Percentiles rank a stretch among this genome's conserved stretches.
phyloP scores from a whole-genome alignment of 2,888 invertebrate species.

The Meiosimyza decipiens region DNA sequence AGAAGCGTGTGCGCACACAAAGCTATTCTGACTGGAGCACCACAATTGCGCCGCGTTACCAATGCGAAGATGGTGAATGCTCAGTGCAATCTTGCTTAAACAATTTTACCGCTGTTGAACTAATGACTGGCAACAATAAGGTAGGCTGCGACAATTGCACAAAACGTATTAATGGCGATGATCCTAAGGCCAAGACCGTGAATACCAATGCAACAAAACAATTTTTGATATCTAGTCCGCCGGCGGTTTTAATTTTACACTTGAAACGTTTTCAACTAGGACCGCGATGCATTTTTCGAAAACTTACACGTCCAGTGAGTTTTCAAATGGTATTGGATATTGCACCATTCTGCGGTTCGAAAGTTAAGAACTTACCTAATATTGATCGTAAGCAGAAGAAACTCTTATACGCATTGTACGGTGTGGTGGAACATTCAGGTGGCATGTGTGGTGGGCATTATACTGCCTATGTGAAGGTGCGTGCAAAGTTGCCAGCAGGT shows the following conservation, averaged over 20 bases:
- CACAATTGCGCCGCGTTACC: constrained; percentile 75
- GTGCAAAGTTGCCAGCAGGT: constrained; percentile 72
- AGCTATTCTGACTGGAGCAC: constrained; percentile 68
- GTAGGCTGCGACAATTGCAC: constrained; percentile 94
- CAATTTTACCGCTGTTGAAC: constrained; percentile 91
- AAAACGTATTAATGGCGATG: constrained; percentile 74
- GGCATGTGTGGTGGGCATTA: constrained; percentile 87
- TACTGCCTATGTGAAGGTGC: constrained; percentile 93
- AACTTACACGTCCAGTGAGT: constrained; percentile 86
- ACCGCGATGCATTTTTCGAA: constrained; percentile 78
- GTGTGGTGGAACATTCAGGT: constrained; percentile 95
- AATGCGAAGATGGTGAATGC: constrained; percentile 81
- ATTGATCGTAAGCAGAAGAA: constrained; percentile 73
- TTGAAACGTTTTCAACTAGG: constrained; percentile 94
- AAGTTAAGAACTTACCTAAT: constrained; percentile 73
- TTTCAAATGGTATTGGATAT: constrained; percentile 89
- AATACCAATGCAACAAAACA: constrained; percentile 87
- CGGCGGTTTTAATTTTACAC: constrained; percentile 93
- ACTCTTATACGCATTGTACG: constrained; percentile 90
- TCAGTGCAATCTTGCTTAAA: constrained; percentile 90
- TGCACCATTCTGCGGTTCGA: constrained; percentile 87
- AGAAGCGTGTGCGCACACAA: constrained; percentile 62
- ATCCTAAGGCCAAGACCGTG: constrained; percentile 77
- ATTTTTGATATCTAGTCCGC: constrained; percentile 88
- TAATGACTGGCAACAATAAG: constrained; percentile 91